A percentile compares a stretch with the other conserved stretches of the same genome.
Evolutionary conservation across 2,797 vertebrate genomes (phyloP).

Genomic region (Myiotriccus ornatus): DNA sequence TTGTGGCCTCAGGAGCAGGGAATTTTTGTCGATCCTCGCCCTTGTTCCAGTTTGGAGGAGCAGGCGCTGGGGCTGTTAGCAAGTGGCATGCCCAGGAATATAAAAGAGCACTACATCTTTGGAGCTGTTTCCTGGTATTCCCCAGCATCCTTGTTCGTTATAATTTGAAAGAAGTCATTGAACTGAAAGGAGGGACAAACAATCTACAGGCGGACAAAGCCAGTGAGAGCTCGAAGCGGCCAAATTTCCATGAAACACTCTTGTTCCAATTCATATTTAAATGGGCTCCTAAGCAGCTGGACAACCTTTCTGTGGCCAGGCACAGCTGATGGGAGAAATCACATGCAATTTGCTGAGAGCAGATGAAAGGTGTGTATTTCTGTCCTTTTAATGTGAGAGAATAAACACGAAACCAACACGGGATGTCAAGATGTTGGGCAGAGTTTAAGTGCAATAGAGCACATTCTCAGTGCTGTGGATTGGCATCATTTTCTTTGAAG

Average conservation of each 20-base stretch:
- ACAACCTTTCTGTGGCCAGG: conserved; percentile 25
- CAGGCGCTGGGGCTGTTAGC: conserved; percentile 37
- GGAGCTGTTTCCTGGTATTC: conserved; percentile 59
- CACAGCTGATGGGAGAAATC: conserved; percentile 49
- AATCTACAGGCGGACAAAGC: conserved; percentile 52
- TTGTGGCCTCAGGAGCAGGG: not conserved
- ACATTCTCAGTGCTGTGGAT: not conserved
- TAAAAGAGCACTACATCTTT: conserved; percentile 57
- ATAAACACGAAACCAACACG: not conserved
- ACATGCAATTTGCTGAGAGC: not conserved
- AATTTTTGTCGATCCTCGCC: not conserved
- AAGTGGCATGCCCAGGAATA: conserved; percentile 39
- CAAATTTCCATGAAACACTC: conserved; percentile 58
- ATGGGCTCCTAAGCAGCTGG: conserved; percentile 61
- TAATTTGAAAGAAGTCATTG: conserved; percentile 64
- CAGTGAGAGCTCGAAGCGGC: conserved; percentile 26
- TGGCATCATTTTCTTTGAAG: not conserved
- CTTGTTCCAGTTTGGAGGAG: conserved; percentile 33
- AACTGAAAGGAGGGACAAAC: conserved; percentile 70
- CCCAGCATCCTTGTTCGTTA: conserved; percentile 58
- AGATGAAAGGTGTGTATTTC: conserved; percentile 15
- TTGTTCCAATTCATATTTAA: conserved; percentile 64
- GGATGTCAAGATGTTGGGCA: not conserved
- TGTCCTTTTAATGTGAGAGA: not conserved
- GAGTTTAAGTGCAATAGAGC: not conserved